These are phyloP conservation scores for Xylota segnis DNA, from an alignment of 2,888 invertebrate genomes.

Conservation along the genomic window DNA sequence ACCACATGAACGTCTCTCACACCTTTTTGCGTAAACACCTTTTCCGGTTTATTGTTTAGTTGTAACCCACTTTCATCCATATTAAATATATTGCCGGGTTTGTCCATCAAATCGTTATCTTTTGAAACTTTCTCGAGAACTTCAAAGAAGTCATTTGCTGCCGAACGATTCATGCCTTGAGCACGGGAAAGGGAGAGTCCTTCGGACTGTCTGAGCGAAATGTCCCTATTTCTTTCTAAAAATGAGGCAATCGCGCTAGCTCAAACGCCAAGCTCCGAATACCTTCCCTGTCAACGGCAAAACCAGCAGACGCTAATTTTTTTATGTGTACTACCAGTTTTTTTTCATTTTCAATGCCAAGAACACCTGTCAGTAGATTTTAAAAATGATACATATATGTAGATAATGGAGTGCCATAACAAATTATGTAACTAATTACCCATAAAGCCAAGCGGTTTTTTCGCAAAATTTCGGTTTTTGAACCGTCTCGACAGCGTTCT, in stretches of 20 bases:
- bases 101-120: slow-evolving; percentile 8
- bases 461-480: not conserved
- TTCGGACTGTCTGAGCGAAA: not conserved
- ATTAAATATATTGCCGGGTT: slow-evolving; percentile 14
- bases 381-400: too few relatives aligned
- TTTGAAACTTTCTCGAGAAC: slow-evolving; percentile 6
- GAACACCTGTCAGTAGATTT: slow-evolving; percentile 1
- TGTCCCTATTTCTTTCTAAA: slow-evolving; percentile 6
- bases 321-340: not conserved
- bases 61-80: slow-evolving; percentile 13
- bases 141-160: slow-evolving; percentile 16
- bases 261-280: slow-evolving; percentile 8
- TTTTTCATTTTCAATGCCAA: slow-evolving; percentile 14
- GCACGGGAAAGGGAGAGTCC: slow-evolving; percentile 1
- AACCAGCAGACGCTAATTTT: slow-evolving; percentile 1
- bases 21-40: slow-evolving; percentile 15
- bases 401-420: not conserved
- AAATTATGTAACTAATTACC: not conserved
- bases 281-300: slow-evolving; percentile 13
- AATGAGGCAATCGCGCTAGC: slow-evolving; percentile 5
- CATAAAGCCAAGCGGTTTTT: not conserved
- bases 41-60: slow-evolving; percentile 2
- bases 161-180: slow-evolving; percentile 12
- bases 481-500: not conserved
- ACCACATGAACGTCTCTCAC: slow-evolving; percentile 17